Base-by-base conservation (phyloP, 1,140 invertebrate species). In the Berghia stephanieae region DNA sequence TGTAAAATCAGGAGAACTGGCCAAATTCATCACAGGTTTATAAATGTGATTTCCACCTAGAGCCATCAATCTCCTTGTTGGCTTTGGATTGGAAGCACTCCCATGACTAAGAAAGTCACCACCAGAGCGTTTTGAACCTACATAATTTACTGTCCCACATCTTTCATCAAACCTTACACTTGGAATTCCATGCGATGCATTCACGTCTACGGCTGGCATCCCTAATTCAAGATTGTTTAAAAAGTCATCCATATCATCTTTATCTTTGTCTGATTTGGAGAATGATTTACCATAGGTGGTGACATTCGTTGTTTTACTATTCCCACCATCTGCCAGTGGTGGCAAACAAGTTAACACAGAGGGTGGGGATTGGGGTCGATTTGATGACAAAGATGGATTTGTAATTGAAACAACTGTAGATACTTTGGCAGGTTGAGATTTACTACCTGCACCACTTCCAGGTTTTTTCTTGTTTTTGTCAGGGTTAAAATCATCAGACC, bases 1-100 rank as follows among this genome's bases (percentile, higher is more conserved):
- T 70, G 85, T 87, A 74, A 87, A 88, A 52, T 88, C 85, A n/a
- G 85, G 83, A 21, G 86, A 87, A 10, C 86, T 86, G 27, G 86
- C 86, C 60, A 88, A 60, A 74, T 86, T 88, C 24, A 86, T 88
- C n/a, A 86, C 82, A 34, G 86, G 86, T 55, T 85, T 86, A 74
- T 85, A 87, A 40, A 88, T 86, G 49, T 79, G 79, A 52, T 85
- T 86, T 3, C 80, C 82, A 43, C 75, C 75, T 1, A 76, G 8
- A 34, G 72, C 40, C 69, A 52, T 73, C 43, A 75, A 78, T 31
- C 69, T 78, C 18, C 66, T 46, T 3, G 57, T n/a, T 5, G 75
- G 57, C 73, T 82, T 80, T 1, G 18, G 16, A 70, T 46, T 52
- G 4, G 36, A 27, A 36, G 63, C 63, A 36, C 38, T 43, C 24